Conservation (phyloP, 2,797 vertebrate species). For the Hafferia zeledoni region DNA sequence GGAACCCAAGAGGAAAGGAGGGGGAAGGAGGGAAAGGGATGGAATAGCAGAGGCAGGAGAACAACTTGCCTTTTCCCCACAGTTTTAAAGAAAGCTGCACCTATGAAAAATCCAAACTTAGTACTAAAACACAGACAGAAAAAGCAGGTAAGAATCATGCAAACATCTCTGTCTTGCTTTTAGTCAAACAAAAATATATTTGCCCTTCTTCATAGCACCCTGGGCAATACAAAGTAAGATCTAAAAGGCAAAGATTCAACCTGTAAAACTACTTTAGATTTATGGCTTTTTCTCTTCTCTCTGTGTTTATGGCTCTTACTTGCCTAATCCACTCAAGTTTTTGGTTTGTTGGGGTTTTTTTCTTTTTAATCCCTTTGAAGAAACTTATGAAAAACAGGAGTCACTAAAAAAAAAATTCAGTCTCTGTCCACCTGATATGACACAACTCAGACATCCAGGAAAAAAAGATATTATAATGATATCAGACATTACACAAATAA, state of each 20-base stretch:
- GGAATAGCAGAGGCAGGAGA: not conserved
- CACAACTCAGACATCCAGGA: not conserved
- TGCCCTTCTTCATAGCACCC: slow-evolving; percentile 53
- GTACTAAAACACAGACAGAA: not conserved
- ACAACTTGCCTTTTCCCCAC: slow-evolving; percentile 28
- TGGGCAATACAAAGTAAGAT: slow-evolving; percentile 18
- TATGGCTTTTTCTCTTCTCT: slow-evolving; percentile 26
- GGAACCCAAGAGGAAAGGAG: slow-evolving; percentile 67
- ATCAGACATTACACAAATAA: slow-evolving; percentile 5
- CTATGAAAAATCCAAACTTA: not conserved
- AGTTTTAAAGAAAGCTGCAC: not conserved
- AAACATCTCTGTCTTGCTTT: not conserved
- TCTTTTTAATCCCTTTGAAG: not conserved
- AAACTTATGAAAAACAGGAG: not conserved
- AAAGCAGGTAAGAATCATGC: not conserved
- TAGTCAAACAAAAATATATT: slow-evolving; percentile 32
- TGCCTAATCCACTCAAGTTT: slow-evolving; percentile 18
- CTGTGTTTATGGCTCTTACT: slow-evolving; percentile 38
- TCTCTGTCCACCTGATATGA: not conserved
- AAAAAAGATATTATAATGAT: not conserved
- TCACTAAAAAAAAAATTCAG: not conserved
- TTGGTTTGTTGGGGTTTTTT: not conserved
- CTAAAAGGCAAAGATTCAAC: not conserved
- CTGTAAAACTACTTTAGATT: not conserved
- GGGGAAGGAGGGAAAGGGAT: slow-evolving; percentile 30